Conservation (phyloP, 2,113 vertebrate species). For the Saguinus imperator region DNA sequence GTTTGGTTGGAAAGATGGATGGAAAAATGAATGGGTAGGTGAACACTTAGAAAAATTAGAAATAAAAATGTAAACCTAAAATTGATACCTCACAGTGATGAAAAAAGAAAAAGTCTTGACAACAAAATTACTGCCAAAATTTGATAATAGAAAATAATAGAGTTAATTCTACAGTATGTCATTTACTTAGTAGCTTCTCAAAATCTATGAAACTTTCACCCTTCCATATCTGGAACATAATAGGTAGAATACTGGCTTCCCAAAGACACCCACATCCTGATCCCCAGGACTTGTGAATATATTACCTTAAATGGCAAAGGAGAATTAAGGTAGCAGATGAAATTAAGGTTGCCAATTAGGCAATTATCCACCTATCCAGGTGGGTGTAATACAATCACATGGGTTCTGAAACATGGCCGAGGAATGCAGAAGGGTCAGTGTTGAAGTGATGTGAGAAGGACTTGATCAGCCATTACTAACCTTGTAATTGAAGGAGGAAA, state of each 20-base stretch:
- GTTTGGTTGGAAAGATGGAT: background rate
- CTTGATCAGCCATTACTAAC: background rate
- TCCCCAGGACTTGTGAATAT: background rate
- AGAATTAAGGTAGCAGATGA: background rate
- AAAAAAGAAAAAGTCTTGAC: background rate
- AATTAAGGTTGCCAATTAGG: background rate
- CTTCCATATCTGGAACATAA: background rate
- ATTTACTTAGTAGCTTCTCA: background rate
- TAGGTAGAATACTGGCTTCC: background rate
- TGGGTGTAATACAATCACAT: background rate
- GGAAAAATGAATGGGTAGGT: background rate
- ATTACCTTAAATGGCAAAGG: background rate
- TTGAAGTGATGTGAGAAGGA: background rate
- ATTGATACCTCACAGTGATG: background rate
- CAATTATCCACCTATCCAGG: background rate
- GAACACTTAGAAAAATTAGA: background rate
- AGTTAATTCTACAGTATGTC: background rate
- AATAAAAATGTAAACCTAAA: conserved; percentile 24
- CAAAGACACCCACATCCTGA: background rate
- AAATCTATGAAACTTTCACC: background rate
- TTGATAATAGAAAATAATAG: background rate
- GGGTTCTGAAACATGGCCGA: background rate
- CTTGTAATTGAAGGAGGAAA: background rate
- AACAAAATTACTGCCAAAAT: background rate
- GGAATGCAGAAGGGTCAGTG: background rate